Conservation (phyloP, 2,797 vertebrate species). For the Sciurus carolinensis region DNA sequence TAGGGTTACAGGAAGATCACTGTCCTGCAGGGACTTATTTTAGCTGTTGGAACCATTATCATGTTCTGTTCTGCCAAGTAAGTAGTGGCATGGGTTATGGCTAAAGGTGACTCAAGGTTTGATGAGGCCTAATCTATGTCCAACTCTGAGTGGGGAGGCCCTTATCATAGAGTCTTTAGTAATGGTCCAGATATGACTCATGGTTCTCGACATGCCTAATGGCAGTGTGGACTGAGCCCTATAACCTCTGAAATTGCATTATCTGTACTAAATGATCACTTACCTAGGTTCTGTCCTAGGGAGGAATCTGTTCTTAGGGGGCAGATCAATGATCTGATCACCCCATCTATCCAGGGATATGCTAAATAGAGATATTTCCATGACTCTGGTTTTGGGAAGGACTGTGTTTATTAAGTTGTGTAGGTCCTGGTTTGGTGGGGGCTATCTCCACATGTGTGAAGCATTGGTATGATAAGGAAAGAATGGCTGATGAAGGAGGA, state of each 20-base stretch:
- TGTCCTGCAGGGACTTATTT: background rate
- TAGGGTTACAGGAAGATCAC: background rate
- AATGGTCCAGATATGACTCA: background rate
- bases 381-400: background rate
- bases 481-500: background rate
- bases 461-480: background rate
- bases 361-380: background rate
- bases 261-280: background rate
- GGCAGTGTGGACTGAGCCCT: background rate
- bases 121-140: background rate
- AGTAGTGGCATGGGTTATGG: background rate
- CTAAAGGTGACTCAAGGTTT: background rate
- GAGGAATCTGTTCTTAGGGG: background rate
- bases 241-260: background rate
- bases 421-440: background rate
- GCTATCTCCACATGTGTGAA: background rate
- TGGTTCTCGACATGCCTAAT: background rate
- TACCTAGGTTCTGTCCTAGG: background rate
- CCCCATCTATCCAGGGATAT: background rate
- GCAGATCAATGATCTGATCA: background rate
- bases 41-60: background rate
- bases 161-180: background rate
- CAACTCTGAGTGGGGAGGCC: background rate
- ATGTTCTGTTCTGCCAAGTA: background rate
- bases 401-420: background rate